Conservation (phyloP, 2,888 invertebrate genomes). For the Ophion obscuratus region DNA sequence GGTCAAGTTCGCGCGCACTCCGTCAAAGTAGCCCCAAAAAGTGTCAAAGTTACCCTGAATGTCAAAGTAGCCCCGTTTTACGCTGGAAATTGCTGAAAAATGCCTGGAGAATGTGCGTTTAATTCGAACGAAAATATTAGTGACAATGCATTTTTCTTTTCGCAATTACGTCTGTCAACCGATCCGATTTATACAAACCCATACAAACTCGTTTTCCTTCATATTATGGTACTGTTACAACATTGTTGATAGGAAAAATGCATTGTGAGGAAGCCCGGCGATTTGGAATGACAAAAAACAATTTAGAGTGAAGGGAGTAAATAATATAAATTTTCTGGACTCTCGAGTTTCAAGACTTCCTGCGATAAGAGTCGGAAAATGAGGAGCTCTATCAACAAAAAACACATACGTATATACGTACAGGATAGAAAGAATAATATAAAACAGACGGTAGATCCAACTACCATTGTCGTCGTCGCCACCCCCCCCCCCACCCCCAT, state of each 20-base stretch:
- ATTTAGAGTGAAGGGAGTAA: slow-evolving; percentile 57
- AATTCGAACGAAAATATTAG: no score
- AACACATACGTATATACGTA: slow-evolving; percentile 1
- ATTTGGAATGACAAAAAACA: slow-evolving; percentile 23
- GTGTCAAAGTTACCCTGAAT: no score
- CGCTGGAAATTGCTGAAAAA: no score
- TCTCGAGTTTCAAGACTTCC: slow-evolving; percentile 37
- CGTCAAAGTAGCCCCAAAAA: no score
- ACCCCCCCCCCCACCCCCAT: not conserved
- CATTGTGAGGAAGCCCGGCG: slow-evolving; percentile 1
- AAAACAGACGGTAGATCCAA: slow-evolving; percentile 49
- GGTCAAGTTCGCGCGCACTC: no score
- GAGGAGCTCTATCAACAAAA: slow-evolving; percentile 30
- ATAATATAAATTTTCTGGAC: slow-evolving; percentile 57
- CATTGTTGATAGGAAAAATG: not conserved
- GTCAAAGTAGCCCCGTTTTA: no score
- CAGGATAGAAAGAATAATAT: slow-evolving; percentile 43
- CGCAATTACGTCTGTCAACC: no score
- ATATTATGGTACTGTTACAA: no score
- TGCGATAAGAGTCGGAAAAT: slow-evolving; percentile 24
- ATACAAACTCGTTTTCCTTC: no score
- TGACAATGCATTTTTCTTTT: no score
- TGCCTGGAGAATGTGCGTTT: no score
- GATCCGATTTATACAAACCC: no score
- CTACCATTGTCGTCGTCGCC: slow-evolving; percentile 45